phyloP scores from a whole-genome alignment of 2,113 vertebrate genomes.

The Hucho hucho region DNA sequence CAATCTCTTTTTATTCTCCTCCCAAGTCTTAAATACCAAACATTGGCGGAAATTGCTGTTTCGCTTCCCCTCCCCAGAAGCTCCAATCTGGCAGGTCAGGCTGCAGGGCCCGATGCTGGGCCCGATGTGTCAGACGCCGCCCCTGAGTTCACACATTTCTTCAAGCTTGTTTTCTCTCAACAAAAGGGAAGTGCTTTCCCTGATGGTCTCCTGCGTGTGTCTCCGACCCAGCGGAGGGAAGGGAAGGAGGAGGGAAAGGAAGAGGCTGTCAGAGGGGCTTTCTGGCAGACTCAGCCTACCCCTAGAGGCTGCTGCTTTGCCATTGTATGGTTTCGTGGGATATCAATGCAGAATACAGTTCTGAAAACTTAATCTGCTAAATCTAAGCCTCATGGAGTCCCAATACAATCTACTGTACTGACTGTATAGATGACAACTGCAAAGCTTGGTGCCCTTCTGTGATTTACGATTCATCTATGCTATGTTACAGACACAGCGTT shows the following conservation, averaged over 20 bases:
- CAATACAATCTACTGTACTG: background rate
- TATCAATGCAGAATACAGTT: too few species aligned
- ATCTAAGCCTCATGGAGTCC: too few species aligned
- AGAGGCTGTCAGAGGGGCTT: background rate
- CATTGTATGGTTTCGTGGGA: too few species aligned
- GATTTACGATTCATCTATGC: too few species aligned
- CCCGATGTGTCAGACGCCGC: background rate
- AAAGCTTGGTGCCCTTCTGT: background rate
- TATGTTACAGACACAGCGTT: too few species aligned
- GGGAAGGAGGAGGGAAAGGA: background rate
- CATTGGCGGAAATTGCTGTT: conserved; percentile 58
- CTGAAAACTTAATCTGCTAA: too few species aligned
- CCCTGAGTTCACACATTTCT: background rate
- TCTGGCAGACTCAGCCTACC: background rate
- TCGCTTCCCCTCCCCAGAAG: conserved; percentile 64
- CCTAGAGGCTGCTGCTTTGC: background rate
- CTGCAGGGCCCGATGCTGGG: background rate
- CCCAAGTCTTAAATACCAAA: conserved; percentile 68
- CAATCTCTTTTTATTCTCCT: conserved; percentile 65
- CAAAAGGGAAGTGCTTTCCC: background rate
- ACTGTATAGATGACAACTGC: background rate
- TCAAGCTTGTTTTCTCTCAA: background rate
- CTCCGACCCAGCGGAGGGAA: too few species aligned
- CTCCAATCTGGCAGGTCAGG: conserved; percentile 41
- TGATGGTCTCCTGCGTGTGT: background rate